phyloP scores from a whole-genome alignment of 2,113 vertebrate genomes.

The Phocoena sinus region DNA sequence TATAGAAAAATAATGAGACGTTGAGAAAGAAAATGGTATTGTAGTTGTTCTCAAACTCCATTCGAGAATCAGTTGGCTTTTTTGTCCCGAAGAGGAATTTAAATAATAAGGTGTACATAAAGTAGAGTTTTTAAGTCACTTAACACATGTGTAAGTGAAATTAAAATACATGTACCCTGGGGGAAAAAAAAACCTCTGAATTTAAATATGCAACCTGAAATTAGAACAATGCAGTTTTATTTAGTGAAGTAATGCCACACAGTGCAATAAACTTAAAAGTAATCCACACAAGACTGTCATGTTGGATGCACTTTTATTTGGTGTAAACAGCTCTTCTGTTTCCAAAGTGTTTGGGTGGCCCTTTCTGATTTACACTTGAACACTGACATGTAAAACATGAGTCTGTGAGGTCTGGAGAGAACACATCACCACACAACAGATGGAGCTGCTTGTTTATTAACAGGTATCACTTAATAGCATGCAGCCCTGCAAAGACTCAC shows the following conservation, averaged over 20 bases:
- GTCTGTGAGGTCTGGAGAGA: constrained; percentile 55
- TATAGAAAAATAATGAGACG: neutral
- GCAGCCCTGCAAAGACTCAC: neutral
- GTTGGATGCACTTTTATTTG: constrained; percentile 4
- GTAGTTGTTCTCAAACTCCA: neutral
- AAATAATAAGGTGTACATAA: neutral
- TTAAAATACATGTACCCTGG: neutral
- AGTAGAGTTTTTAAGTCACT: constrained; percentile 15
- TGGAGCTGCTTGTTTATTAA: constrained; percentile 58
- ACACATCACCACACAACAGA: constrained; percentile 49
- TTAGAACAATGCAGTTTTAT: constrained; percentile 38
- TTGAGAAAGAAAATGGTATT: neutral
- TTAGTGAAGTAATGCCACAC: constrained; percentile 53
- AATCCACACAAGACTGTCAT: neutral
- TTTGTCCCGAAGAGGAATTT: neutral
- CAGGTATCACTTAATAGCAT: constrained; percentile 68
- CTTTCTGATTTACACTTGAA: constrained; percentile 52
- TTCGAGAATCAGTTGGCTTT: constrained; percentile 20
- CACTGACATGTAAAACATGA: constrained; percentile 50
- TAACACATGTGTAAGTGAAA: neutral
- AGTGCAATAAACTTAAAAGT: constrained; percentile 55
- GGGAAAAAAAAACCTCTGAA: neutral
- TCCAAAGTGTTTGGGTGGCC: constrained; percentile 72
- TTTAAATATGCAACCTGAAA: constrained; percentile 26
- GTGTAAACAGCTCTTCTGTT: constrained; percentile 50